Evolutionary conservation across 2,888 invertebrate species (phyloP), one percentile per base, ranked within the genome.

Genomic region (Aquatica leii): DNA sequence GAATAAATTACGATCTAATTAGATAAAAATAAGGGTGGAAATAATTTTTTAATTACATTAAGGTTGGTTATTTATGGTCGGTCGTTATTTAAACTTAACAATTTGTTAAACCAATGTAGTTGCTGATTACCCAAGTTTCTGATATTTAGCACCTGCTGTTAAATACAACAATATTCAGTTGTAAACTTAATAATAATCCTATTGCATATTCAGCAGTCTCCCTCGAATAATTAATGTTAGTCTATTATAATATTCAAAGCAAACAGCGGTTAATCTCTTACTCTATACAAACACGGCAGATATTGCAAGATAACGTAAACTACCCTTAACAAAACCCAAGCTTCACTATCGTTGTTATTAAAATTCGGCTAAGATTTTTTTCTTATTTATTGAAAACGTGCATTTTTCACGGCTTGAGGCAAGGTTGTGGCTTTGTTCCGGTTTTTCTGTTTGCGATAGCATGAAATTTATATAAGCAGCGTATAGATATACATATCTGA

Each of bases 361-460:
- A n/a, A n/a, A n/a, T n/a, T n/a, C n/a, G n/a, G n/a, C n/a, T n/a
- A 46, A 46, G 46, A 18, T 46, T 17, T 18, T 46, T 46, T 46
- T 46, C 14, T 17, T 18, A 50, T 50, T 50, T 50, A 49, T 6
- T 31, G 14, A 34, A 34, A 14, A 18, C 46, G 15, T 51, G 18
- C 59, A 35, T 59, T 59, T 59, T 53, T 59, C 54, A 59, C 48
- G 52, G 12, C 48, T 53, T 35, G 17, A 35, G 48, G 52, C 59
- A 59, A 59, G 59, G 59, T 54, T 59, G 59, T 21, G 53, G 59
- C 53, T 52, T 54, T 35, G 59, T 59, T 59, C 59, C 49, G 59
- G 48, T 59, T 46, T 46, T 49, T 34, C 31, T 54, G 52, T 24
- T 59, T 48, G 31, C 37, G 34, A 46, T 43, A 11, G 48, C 53